Evolutionary conservation across 2,888 invertebrate species (phyloP).

Genomic region (Cylindroiulus punctatus): DNA sequence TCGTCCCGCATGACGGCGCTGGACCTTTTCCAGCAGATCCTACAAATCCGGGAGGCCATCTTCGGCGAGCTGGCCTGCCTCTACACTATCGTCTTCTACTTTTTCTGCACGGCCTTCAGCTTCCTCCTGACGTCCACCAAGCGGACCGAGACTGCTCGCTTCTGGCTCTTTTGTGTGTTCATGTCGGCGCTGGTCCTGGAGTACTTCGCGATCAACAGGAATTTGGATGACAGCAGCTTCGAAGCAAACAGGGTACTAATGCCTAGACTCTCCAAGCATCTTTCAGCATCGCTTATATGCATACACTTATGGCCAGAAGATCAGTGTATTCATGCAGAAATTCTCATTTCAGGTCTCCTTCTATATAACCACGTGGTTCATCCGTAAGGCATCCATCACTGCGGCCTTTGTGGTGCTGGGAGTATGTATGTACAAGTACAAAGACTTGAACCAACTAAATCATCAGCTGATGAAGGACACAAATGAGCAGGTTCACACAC

Average conservation of each 20-base stretch:
- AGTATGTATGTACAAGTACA: background rate
- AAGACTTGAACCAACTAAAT: background rate
- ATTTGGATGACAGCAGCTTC: background rate
- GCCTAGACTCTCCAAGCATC: background rate
- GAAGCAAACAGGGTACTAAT: background rate
- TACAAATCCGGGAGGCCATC: conserved; percentile 72
- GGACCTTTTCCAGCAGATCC: conserved; percentile 66
- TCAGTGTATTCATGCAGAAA: too few relatives aligned
- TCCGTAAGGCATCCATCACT: background rate
- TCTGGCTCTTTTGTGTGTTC: conserved; percentile 70
- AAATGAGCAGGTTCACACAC: background rate
- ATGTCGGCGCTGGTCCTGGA: conserved; percentile 58
- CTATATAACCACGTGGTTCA: background rate
- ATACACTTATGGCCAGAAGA: too few relatives aligned
- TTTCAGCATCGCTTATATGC: too few relatives aligned
- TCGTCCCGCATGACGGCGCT: conserved; percentile 58
- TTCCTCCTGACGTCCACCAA: conserved; percentile 71
- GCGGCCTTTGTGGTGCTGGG: background rate
- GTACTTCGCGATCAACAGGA: background rate
- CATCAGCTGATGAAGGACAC: conserved; percentile 36
- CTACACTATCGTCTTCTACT: conserved; percentile 73
- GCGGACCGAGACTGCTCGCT: conserved; percentile 70
- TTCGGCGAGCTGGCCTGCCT: conserved; percentile 74
- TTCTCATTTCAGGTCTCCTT: background rate
- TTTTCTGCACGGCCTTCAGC: conserved; percentile 68